These are phyloP conservation scores for Cettia cetti DNA, from an alignment of 2,113 vertebrate species.

Conservation along the genomic window DNA sequence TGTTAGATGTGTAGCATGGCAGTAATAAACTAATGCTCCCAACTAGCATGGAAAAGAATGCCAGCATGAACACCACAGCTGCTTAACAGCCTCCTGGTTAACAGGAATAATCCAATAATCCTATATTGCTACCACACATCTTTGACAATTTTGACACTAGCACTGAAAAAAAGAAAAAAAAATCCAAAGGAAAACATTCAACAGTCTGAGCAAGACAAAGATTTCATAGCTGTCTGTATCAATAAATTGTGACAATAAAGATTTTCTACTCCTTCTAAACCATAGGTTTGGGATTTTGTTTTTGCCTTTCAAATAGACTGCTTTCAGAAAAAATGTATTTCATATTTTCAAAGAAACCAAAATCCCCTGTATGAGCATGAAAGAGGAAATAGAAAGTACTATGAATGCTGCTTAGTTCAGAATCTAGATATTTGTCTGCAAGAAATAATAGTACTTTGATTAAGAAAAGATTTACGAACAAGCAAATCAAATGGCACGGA, in stretches of 20 bases:
- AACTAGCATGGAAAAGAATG: neutral
- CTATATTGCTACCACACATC: neutral
- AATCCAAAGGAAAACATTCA: neutral
- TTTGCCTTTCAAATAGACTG: neutral
- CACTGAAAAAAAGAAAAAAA: neutral
- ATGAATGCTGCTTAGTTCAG: neutral
- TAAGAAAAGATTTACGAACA: slow-evolving; percentile 14
- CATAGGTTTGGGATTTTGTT: neutral
- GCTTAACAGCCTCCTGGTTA: neutral
- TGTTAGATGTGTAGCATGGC: rapidly evolving
- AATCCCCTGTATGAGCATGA: neutral
- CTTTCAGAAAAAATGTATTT: neutral
- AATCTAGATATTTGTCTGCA: neutral
- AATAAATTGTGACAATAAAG: neutral
- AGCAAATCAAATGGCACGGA: neutral
- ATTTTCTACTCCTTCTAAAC: neutral
- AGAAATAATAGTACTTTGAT: slow-evolving; percentile 3
- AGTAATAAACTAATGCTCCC: neutral
- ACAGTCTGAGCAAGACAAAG: neutral
- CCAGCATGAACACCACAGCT: neutral
- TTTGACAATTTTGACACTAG: neutral
- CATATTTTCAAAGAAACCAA: neutral
- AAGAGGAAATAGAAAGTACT: neutral
- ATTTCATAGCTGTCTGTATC: neutral
- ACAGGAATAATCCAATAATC: neutral